phyloP scores from a whole-genome alignment of 2,113 vertebrate species.

The Nothobranchius kuhntae region DNA sequence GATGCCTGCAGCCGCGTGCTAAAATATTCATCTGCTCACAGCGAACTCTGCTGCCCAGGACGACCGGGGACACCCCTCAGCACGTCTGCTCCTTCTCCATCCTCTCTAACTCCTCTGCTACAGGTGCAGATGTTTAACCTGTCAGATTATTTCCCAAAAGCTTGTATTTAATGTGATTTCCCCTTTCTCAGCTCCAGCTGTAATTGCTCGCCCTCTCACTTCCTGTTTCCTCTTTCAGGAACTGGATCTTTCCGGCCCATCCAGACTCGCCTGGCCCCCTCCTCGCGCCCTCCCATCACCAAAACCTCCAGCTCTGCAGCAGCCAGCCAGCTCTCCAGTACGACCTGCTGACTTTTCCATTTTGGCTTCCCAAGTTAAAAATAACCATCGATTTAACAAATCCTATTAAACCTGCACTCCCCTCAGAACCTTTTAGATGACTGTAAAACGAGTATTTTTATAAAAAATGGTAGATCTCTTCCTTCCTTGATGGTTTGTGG shows the following conservation, averaged over 20 bases:
- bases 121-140: constrained; percentile 76
- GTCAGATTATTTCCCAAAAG: neutral
- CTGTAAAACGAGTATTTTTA: neutral
- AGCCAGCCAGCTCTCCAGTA: constrained; percentile 87
- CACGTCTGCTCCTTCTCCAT: constrained; percentile 98
- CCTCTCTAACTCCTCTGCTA: constrained; percentile 91
- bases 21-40: constrained; percentile 49
- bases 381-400: neutral
- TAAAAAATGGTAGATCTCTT: neutral
- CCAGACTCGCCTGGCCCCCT: constrained; percentile 86
- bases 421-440: neutral
- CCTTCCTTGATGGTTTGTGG: no score
- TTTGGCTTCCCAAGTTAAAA: neutral
- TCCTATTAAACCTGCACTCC: neutral
- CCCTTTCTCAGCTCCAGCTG: constrained; percentile 7
- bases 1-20: neutral
- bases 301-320: constrained; percentile 76
- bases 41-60: constrained; percentile 93
- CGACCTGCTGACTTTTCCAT: constrained; percentile 1
- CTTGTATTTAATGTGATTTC: neutral
- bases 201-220: constrained; percentile 25
- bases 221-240: constrained; percentile 70
- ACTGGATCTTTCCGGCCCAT: constrained; percentile 96
- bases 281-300: constrained; percentile 85
- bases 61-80: constrained; percentile 90